A percentile compares a stretch with the other conserved stretches of the same genome.
Evolutionary conservation across 1,140 invertebrate genomes (phyloP).

Genomic region (Macrostomum lignano): DNA sequence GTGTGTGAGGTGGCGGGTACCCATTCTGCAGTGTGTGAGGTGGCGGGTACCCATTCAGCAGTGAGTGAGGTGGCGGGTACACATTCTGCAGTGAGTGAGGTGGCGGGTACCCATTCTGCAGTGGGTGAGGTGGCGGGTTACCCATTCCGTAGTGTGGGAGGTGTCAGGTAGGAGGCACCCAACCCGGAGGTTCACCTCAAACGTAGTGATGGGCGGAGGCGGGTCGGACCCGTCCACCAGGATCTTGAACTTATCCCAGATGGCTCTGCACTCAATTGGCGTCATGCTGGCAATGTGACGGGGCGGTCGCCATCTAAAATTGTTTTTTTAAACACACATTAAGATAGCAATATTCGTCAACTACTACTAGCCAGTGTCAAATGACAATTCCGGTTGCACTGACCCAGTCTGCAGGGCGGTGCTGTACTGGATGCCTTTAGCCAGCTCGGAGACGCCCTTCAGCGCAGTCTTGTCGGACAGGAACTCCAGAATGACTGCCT

Average conservation of each 20-base stretch:
- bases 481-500: slow-evolving; percentile 83
- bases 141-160: no score
- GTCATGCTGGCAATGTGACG: slow-evolving; percentile 41
- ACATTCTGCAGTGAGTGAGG: no score
- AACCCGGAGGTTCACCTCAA: no score
- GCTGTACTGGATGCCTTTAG: slow-evolving; percentile 81
- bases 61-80: no score
- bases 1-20: no score
- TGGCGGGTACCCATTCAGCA: no score
- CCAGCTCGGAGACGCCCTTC: slow-evolving; percentile 74
- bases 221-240: slow-evolving; percentile 73
- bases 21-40: no score
- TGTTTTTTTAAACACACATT: slow-evolving; percentile 4
- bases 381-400: slow-evolving; percentile 8
- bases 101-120: no score
- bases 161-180: no score
- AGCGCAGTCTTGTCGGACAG: slow-evolving; percentile 79
- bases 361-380: no score
- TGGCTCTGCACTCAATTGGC: slow-evolving; percentile 41
- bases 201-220: slow-evolving; percentile 58
- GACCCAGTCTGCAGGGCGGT: slow-evolving; percentile 76
- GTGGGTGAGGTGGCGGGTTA: no score
- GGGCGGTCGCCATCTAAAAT: slow-evolving; percentile 52
- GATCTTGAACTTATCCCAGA: slow-evolving; percentile 53
- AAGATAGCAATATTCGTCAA: no score